Base-by-base conservation (phyloP, 2,113 vertebrate species). In the Psephotus haematonotus region DNA sequence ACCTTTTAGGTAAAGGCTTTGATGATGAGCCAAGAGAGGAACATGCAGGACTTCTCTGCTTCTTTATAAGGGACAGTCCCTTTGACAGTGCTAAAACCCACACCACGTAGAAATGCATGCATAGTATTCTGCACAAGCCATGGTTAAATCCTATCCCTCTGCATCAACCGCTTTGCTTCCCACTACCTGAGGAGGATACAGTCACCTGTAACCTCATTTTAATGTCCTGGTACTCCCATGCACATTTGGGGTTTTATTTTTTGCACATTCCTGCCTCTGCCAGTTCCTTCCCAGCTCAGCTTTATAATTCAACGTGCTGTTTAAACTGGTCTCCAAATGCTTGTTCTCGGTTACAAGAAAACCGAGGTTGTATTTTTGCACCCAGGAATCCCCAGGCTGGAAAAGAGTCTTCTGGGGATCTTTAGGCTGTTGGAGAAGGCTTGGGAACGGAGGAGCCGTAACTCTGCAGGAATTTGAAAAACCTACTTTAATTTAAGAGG, bases 401-500 rank as follows among this genome's bases (percentile, higher is more conserved):
- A 80, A 62, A 39, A 68, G 28, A 89, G 43, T 63, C 71, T 62
- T 60, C 41, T 74, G 59, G 75, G 84, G 15, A 65, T 78, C 11
- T 5, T 62, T 49, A 60, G 76, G 59, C 67, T 95, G 43, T 46
- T 68, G 57, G 60, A 68, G 80, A 44, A 82, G 59, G 57, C 29
- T 7, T 82, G 68, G 59, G 37, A 64, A 65, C 1, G 2, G 64
- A 88, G 64, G 65, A 69, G 33, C 72, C 27, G 28, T 79, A 93
- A 95, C 90, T 59, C 76, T 80, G 63, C 44, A 93, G 68, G 89
- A 90, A 96, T 94, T 41, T 79, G 90, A 79, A 92, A 95, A 67
- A 64, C 37, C 25, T 49, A 3, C 35, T 95, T 96, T 83, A 87
- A 95, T 96, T 94, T 94, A 71, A 84, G 33, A 94, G 95, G 89